Conservation (phyloP, 2,113 vertebrate species). For the Acrocephalus kingi region DNA sequence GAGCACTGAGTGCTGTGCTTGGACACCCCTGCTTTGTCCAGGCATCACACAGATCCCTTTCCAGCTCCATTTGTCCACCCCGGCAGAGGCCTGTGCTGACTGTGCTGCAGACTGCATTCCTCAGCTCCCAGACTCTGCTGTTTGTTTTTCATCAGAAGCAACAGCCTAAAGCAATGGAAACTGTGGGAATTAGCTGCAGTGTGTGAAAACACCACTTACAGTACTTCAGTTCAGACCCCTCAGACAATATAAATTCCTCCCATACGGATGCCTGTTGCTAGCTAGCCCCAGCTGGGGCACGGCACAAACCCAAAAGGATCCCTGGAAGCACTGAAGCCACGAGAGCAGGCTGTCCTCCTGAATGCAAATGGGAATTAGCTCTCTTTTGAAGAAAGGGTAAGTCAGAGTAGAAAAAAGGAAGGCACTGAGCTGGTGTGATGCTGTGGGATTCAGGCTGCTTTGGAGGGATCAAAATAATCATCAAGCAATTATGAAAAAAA, state of each 20-base stretch:
- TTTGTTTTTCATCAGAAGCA: constrained; percentile 67
- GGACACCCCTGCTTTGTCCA: neutral
- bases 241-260: constrained; percentile 64
- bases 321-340: neutral
- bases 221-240: constrained; percentile 38
- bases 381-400: neutral
- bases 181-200: constrained; percentile 59
- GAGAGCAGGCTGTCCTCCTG: neutral
- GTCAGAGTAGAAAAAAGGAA: neutral
- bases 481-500: neutral
- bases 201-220: constrained; percentile 63
- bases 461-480: neutral
- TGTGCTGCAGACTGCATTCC: constrained; percentile 12
- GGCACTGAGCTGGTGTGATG: neutral
- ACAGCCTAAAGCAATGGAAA: constrained; percentile 66
- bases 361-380: neutral
- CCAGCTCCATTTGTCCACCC: neutral
- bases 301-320: neutral
- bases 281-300: neutral
- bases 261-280: constrained; percentile 19
- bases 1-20: fast-evolving
- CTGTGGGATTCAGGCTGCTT: neutral
- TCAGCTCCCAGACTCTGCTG: constrained; percentile 48
- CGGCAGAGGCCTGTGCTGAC: neutral
- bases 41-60: neutral